Percentiles rank a stretch among this genome's conserved stretches.
These are phyloP conservation scores for Crematogaster levior DNA, from an alignment of 2,888 invertebrate species.

Conservation along the genomic window DNA sequence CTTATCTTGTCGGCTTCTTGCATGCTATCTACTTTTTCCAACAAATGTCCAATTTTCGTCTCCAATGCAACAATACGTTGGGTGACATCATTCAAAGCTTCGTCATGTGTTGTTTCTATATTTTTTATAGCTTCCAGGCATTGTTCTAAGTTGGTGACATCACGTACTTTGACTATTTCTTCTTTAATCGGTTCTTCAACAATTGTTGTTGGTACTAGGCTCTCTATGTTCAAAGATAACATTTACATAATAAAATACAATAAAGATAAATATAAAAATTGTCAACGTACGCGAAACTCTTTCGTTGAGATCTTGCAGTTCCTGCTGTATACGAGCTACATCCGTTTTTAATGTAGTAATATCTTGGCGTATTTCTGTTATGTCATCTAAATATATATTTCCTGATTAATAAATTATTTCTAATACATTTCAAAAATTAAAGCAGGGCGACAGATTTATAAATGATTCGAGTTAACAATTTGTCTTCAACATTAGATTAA, in stretches of 20 bases:
- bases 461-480: not conserved
- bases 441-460: not conserved
- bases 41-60: slow-evolving; percentile 66
- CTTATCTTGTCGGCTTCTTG: slow-evolving; percentile 38
- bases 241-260: not conserved
- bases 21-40: slow-evolving; percentile 70
- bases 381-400: slow-evolving; percentile 53
- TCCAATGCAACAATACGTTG: slow-evolving; percentile 71
- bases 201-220: too few relatives aligned
- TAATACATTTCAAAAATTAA: not conserved
- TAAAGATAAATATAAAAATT: not conserved
- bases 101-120: slow-evolving; percentile 26
- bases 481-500: not conserved
- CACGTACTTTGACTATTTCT: not conserved
- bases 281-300: slow-evolving; percentile 49
- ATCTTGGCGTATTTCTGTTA: slow-evolving; percentile 66
- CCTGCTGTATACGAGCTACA: slow-evolving; percentile 60
- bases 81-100: slow-evolving; percentile 53
- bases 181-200: not conserved
- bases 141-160: not conserved
- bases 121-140: slow-evolving; percentile 29
- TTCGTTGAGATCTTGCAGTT: slow-evolving; percentile 60
- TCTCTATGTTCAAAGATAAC: not conserved
- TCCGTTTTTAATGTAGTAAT: slow-evolving; percentile 66
- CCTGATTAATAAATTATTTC: slow-evolving; percentile 1